phyloP scores from a whole-genome alignment of 2,797 vertebrate species.

The Brachyalestes nurse region DNA sequence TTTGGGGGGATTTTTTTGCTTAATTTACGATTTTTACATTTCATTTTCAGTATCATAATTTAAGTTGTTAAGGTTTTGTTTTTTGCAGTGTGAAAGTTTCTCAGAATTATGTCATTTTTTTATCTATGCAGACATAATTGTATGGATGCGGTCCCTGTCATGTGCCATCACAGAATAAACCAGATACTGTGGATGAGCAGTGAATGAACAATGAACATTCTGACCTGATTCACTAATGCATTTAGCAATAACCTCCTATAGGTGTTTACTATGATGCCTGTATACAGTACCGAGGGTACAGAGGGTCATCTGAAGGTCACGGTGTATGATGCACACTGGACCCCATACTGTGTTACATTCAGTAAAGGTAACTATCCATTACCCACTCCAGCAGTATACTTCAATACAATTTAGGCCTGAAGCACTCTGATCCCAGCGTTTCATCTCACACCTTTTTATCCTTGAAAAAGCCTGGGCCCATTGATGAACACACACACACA shows the following conservation, averaged over 20 bases:
- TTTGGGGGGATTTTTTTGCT: too few species aligned
- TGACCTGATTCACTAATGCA: too few species aligned
- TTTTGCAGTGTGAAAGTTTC: too few species aligned
- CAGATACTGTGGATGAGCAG: too few species aligned
- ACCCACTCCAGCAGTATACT: conserved; percentile 1
- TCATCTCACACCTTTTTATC: background rate
- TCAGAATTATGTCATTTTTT: too few species aligned
- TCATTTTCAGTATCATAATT: too few species aligned
- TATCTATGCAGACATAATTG: too few species aligned
- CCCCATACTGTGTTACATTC: conserved; percentile 27
- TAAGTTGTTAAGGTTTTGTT: too few species aligned
- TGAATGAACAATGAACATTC: too few species aligned
- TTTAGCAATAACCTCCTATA: too few species aligned
- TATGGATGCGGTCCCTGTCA: too few species aligned
- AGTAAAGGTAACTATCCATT: conserved; percentile 32
- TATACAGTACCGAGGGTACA: background rate
- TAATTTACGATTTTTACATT: too few species aligned
- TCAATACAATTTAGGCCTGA: background rate
- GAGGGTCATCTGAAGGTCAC: conserved; percentile 12
- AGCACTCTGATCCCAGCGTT: background rate
- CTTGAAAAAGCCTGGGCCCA: conserved; percentile 9
- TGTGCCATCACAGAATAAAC: background rate
- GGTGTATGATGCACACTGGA: background rate
- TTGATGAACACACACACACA: conserved; percentile 1
- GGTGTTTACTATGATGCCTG: background rate